Percentiles rank a stretch among this genome's conserved stretches.
Conservation (phyloP, 2,888 invertebrate genomes). For the Mesochorus sp. region DNA sequence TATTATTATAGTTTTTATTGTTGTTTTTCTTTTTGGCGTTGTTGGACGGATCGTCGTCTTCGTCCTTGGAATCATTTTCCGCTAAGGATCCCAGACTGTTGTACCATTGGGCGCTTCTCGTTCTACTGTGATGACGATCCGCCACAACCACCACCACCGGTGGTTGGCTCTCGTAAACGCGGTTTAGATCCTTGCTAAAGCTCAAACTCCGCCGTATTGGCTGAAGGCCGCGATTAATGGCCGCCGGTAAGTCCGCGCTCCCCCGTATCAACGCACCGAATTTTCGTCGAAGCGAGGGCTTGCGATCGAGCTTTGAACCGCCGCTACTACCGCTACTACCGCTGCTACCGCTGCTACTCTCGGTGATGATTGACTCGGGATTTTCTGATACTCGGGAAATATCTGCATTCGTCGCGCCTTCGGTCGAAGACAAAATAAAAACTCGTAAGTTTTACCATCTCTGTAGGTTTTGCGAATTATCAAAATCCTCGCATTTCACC, state of each 20-base stretch:
- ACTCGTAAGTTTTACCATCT: neutral
- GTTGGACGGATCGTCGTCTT: constrained; percentile 47
- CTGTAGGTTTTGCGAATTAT: no score
- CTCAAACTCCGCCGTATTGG: constrained; percentile 78
- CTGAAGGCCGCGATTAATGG: constrained; percentile 76
- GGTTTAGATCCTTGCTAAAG: constrained; percentile 77
- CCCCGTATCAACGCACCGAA: constrained; percentile 75
- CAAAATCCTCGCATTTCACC: no score
- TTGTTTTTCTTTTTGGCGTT: constrained; percentile 2
- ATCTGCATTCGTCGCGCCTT: neutral
- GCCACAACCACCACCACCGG: no score
- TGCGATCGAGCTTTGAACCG: constrained; percentile 70
- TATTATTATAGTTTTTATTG: constrained; percentile 12
- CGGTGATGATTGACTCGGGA: neutral
- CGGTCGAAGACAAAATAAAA: constrained; percentile 13
- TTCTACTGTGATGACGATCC: constrained; percentile 64
- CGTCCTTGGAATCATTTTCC: constrained; percentile 71
- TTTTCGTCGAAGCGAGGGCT: constrained; percentile 75
- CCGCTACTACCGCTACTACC: constrained; percentile 15
- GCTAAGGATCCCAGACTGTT: constrained; percentile 77
- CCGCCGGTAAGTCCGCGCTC: constrained; percentile 77
- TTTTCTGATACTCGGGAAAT: constrained; percentile 11
- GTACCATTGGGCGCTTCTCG: constrained; percentile 76
- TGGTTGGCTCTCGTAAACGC: constrained; percentile 60
- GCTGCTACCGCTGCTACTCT: constrained; percentile 6